Percentiles rank a stretch among this genome's conserved stretches.
Evolutionary conservation across 2,113 vertebrate species (phyloP).

Genomic region (Dascyllus trimaculatus): DNA sequence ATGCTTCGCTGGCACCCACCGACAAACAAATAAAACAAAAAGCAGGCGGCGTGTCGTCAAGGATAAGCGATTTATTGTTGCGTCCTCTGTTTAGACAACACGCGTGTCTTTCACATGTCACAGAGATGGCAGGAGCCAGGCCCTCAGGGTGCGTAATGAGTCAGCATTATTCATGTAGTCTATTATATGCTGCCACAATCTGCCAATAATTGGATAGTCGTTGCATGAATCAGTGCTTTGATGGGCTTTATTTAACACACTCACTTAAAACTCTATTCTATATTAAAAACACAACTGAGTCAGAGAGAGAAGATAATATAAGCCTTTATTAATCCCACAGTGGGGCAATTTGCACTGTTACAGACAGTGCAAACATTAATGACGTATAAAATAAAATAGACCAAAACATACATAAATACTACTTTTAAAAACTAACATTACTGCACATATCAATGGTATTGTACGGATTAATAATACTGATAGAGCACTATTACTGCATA

Average conservation of each 20-base stretch:
- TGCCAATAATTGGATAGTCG: not conserved
- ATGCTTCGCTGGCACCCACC: constrained; percentile 2
- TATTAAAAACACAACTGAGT: no score
- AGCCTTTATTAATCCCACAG: no score
- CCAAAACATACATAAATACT: no score
- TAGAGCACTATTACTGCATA: no score
- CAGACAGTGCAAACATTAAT: no score
- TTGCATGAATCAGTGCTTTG: constrained; percentile 19
- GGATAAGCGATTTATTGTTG: not conserved
- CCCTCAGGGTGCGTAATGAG: constrained; percentile 21
- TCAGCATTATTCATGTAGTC: constrained; percentile 46
- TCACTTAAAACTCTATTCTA: not conserved
- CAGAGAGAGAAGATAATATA: no score
- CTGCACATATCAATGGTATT: no score
- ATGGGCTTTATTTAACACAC: not conserved
- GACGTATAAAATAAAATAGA: no score
- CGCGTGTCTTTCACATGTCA: constrained; percentile 26
- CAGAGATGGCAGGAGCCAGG: constrained; percentile 4
- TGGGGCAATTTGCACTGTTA: no score
- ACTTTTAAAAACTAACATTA: no score
- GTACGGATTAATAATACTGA: no score
- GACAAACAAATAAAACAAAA: not conserved
- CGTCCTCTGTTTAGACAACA: not conserved
- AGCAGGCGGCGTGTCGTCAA: not conserved
- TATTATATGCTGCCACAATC: constrained; percentile 27